These are phyloP conservation scores for Spea multiplicata DNA, from an alignment of 2,113 vertebrate species.

Conservation along the genomic window DNA sequence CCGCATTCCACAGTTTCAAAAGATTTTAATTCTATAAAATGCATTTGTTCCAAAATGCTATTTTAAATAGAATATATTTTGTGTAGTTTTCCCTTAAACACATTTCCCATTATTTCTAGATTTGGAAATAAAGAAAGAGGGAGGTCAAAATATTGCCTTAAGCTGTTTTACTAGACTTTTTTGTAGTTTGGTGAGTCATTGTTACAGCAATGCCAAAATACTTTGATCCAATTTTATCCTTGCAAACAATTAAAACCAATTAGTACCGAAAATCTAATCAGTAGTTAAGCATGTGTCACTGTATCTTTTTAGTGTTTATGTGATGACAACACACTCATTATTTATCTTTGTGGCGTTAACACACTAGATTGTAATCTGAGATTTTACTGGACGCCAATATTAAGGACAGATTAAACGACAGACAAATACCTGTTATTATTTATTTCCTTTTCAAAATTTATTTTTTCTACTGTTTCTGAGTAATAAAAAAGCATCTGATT, in stretches of 20 bases:
- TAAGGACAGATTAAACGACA: background rate
- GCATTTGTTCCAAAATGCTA: no score
- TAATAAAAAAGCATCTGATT: no score
- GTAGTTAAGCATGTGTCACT: background rate
- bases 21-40: no score
- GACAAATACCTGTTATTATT: no score
- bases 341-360: conserved; percentile 6
- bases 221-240: background rate
- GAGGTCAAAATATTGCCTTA: background rate
- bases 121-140: no score
- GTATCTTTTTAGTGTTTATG: background rate
- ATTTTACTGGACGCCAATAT: background rate
- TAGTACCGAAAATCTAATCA: background rate
- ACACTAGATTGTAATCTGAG: conserved; percentile 12
- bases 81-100: no score
- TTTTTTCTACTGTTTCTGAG: no score
- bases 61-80: no score
- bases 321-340: conserved; percentile 4
- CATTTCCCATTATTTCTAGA: no score
- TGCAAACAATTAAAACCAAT: background rate
- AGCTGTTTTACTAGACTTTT: background rate
- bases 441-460: no score
- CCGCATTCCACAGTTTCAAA: no score
- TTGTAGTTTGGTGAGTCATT: background rate
- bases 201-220: background rate